Evolutionary conservation across 2,113 vertebrate species (phyloP).

Genomic region (Ptyas mucosa): DNA sequence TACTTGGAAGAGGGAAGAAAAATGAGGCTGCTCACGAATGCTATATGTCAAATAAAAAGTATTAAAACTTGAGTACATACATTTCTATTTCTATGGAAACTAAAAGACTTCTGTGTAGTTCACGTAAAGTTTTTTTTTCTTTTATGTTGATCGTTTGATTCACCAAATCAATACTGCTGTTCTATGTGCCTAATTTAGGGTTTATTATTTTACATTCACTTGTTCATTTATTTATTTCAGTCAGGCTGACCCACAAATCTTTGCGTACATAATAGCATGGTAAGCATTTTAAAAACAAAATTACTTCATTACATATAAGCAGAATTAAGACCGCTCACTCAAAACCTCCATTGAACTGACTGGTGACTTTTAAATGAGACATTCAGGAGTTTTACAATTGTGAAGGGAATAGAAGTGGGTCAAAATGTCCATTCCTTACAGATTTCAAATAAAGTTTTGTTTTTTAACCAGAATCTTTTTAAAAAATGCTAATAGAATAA

Average conservation of each 20-base stretch:
- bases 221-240: not conserved
- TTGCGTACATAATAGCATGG: not conserved
- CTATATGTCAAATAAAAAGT: constrained; percentile 3
- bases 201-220: not conserved
- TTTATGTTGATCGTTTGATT: not conserved
- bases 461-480: not conserved
- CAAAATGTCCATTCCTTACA: not conserved
- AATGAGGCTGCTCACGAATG: not conserved
- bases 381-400: not conserved
- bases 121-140: not conserved
- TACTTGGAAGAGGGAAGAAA: not conserved
- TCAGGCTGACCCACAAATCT: not conserved
- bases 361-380: not conserved
- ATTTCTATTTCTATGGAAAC: constrained; percentile 13
- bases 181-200: not conserved
- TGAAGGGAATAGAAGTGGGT: not conserved
- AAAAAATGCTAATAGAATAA: not conserved
- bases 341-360: not conserved
- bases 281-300: not conserved
- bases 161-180: not conserved
- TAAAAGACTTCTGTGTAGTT: constrained; percentile 1
- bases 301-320: not conserved
- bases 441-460: not conserved
- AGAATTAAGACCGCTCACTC: not conserved
- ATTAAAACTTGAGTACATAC: not conserved